phyloP scores from a whole-genome alignment of 2,797 vertebrate genomes.

The Gymnocypris eckloni region DNA sequence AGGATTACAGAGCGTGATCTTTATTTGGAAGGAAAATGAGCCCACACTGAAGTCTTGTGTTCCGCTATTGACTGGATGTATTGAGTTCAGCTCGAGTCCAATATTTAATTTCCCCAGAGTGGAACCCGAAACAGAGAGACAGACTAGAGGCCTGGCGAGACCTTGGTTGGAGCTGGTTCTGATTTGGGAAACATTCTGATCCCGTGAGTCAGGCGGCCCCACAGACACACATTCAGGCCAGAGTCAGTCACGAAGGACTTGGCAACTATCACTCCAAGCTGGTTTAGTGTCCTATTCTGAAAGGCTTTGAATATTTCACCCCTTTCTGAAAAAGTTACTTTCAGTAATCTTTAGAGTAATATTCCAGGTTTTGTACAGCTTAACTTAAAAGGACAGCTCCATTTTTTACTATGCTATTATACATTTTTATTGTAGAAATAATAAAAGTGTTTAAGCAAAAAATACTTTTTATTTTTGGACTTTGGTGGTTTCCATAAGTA shows the following conservation, averaged over 20 bases:
- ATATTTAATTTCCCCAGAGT: slow-evolving; percentile 38
- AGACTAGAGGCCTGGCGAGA: slow-evolving; percentile 17
- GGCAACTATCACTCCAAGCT: slow-evolving; percentile 15
- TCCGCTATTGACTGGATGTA: slow-evolving; percentile 35
- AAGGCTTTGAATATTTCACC: slow-evolving; percentile 14
- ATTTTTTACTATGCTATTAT: not conserved
- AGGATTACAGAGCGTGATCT: slow-evolving; percentile 22
- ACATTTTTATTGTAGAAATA: not conserved
- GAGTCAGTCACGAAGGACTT: slow-evolving; percentile 34
- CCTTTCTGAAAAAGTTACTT: not conserved
- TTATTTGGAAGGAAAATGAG: slow-evolving; percentile 22
- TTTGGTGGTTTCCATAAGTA: not conserved
- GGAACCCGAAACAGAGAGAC: slow-evolving; percentile 40
- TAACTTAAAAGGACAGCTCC: not conserved
- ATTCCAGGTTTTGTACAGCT: not conserved
- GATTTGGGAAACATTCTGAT: slow-evolving; percentile 48
- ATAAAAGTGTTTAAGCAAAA: not conserved
- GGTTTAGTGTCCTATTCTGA: slow-evolving; percentile 3
- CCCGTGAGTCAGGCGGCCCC: slow-evolving; percentile 35
- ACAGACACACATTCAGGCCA: slow-evolving; percentile 36
- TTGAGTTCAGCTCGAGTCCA: slow-evolving; percentile 43
- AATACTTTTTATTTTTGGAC: not conserved
- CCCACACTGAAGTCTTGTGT: slow-evolving; percentile 34
- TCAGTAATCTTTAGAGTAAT: not conserved
- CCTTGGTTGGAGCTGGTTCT: slow-evolving; percentile 42